A percentile compares a stretch with the other conserved stretches of the same genome.
These are phyloP conservation scores for Drosophila emarginata DNA, from an alignment of 2,888 invertebrate species.

Conservation along the genomic window DNA sequence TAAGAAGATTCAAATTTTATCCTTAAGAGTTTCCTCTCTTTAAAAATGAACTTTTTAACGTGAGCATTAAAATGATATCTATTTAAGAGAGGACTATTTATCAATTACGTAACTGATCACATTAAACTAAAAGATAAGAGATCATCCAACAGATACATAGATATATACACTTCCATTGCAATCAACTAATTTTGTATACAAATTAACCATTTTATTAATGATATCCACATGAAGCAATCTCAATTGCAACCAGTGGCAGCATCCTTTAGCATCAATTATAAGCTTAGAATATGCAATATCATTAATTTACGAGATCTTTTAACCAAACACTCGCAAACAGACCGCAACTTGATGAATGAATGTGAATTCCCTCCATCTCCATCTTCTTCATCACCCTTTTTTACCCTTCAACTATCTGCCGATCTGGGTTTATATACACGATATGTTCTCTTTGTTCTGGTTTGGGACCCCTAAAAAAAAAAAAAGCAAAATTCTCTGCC, in stretches of 20 bases:
- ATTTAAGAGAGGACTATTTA: too few relatives aligned
- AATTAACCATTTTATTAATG: neutral
- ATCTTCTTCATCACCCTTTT: neutral
- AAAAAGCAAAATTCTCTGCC: neutral
- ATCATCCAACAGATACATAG: neutral
- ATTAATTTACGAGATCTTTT: neutral
- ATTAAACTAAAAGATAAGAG: neutral
- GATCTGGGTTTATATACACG: too few relatives aligned
- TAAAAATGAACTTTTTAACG: too few relatives aligned
- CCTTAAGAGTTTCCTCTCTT: too few relatives aligned
- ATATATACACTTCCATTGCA: neutral
- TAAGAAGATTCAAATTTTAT: too few relatives aligned
- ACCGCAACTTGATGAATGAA: constrained; percentile 67
- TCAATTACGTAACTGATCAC: too few relatives aligned
- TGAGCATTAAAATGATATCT: too few relatives aligned
- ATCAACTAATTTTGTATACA: neutral
- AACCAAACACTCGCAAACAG: constrained; percentile 52
- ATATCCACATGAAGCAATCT: neutral
- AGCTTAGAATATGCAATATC: neutral
- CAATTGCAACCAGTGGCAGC: neutral
- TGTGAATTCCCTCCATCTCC: neutral
- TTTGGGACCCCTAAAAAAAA: neutral
- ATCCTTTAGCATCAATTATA: neutral
- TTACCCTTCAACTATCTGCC: too few relatives aligned
- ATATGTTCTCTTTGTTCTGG: constrained; percentile 4